A percentile compares a stretch with the other conserved stretches of the same genome.
Conservation (phyloP, 2,888 invertebrate genomes). For the Yponomeuta sedellus region DNA sequence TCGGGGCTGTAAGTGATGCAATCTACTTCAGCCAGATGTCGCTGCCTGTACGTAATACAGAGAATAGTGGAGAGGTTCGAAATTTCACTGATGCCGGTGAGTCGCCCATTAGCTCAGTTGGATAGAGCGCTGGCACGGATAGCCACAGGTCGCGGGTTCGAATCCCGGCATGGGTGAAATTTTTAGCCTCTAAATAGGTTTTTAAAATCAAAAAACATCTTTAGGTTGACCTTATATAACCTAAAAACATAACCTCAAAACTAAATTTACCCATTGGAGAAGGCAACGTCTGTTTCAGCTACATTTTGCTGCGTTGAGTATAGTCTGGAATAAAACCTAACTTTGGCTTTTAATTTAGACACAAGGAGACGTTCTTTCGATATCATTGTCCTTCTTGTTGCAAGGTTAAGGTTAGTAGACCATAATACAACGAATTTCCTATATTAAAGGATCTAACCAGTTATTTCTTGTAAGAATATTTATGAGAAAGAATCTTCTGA, state of each 20-base stretch:
- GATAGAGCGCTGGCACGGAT: too few relatives aligned
- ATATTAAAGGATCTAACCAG: background rate
- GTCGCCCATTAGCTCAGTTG: too few relatives aligned
- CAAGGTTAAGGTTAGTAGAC: background rate
- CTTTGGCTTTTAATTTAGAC: conserved; percentile 39
- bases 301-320: conserved; percentile 41
- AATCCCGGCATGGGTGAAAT: too few relatives aligned
- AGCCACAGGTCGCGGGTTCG: too few relatives aligned
- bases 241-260: conserved; percentile 38
- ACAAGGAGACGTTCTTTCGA: conserved; percentile 42
- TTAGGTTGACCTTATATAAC: conserved; percentile 8
- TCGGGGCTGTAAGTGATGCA: too few relatives aligned
- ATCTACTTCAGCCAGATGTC: too few relatives aligned
- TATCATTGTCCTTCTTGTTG: conserved; percentile 39
- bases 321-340: conserved; percentile 32
- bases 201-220: too few relatives aligned
- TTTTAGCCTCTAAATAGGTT: too few relatives aligned
- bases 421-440: conserved; percentile 12
- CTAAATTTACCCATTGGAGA: conserved; percentile 77
- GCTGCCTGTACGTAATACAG: too few relatives aligned
- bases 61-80: too few relatives aligned
- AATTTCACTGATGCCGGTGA: too few relatives aligned
- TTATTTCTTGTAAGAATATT: background rate
- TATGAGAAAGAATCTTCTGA: background rate
- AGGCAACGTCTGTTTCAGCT: conserved; percentile 66